Percentiles rank a stretch among this genome's conserved stretches.
Conservation (phyloP, 2,888 invertebrate genomes). For the Drosophila melanocephala region DNA sequence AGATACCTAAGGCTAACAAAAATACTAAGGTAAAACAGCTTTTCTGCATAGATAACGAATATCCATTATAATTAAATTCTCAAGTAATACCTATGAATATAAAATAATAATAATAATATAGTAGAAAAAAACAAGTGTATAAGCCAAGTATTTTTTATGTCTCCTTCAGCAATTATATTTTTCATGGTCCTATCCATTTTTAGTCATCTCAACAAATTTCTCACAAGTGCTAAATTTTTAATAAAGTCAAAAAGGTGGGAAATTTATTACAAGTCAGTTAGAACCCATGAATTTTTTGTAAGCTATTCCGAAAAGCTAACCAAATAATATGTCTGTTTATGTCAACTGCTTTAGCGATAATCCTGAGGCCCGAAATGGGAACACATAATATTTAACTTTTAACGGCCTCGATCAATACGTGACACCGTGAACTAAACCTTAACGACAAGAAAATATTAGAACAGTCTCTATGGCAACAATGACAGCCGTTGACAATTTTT, state of each 20-base stretch:
- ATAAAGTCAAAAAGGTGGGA: neutral
- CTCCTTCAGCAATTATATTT: neutral
- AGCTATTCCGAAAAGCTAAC: neutral
- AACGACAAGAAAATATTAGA: constrained; percentile 69
- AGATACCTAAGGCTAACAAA: neutral
- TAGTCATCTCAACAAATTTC: neutral
- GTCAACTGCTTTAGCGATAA: neutral
- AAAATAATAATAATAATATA: neutral
- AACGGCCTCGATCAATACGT: constrained; percentile 27
- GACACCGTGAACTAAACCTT: constrained; percentile 36
- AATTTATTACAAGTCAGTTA: neutral
- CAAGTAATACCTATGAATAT: neutral
- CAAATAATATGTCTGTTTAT: constrained; percentile 1
- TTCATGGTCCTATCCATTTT: neutral
- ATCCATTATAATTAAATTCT: neutral
- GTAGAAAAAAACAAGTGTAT: neutral
- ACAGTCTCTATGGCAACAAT: constrained; percentile 60
- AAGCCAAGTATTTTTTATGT: neutral
- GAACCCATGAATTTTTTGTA: neutral
- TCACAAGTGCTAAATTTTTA: neutral
- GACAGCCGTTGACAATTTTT: constrained; percentile 71
- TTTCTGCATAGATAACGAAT: neutral
- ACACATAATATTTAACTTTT: constrained; percentile 39
- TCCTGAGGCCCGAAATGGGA: constrained; percentile 19
- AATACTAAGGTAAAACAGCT: neutral